Evolutionary conservation across 2,797 vertebrate genomes (phyloP).

Genomic region (Tiaroga cobitis): DNA sequence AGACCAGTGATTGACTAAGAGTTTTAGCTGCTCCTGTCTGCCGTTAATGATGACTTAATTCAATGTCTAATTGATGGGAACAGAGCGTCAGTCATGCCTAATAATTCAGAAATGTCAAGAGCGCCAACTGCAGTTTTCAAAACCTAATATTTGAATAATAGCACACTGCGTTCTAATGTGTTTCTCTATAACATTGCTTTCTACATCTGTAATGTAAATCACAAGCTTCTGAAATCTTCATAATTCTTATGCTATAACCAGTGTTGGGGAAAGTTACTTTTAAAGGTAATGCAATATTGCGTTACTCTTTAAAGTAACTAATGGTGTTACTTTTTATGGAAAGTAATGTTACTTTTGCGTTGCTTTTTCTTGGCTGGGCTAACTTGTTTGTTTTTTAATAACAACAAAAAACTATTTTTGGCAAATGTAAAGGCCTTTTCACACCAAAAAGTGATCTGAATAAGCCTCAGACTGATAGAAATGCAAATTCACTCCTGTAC

Average conservation of each 20-base stretch:
- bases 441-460: no score
- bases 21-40: not conserved
- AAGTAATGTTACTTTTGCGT: no score
- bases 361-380: no score
- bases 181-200: not conserved
- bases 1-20: not conserved
- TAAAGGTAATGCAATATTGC: no score
- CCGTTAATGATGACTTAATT: conserved; percentile 12
- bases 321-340: no score
- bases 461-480: no score
- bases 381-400: no score
- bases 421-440: no score
- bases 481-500: no score
- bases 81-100: not conserved
- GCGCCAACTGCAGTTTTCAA: not conserved
- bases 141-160: conserved; percentile 20
- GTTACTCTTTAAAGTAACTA: no score
- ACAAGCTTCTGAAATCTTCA: not conserved
- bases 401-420: no score
- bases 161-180: not conserved
- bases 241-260: not conserved
- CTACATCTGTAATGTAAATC: not conserved
- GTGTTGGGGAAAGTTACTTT: not conserved
- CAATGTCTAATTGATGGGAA: conserved; percentile 37
- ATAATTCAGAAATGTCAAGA: conserved; percentile 21